Evolutionary conservation across 2,113 vertebrate species (phyloP).

Genomic region (Shinisaurus crocodilurus): DNA sequence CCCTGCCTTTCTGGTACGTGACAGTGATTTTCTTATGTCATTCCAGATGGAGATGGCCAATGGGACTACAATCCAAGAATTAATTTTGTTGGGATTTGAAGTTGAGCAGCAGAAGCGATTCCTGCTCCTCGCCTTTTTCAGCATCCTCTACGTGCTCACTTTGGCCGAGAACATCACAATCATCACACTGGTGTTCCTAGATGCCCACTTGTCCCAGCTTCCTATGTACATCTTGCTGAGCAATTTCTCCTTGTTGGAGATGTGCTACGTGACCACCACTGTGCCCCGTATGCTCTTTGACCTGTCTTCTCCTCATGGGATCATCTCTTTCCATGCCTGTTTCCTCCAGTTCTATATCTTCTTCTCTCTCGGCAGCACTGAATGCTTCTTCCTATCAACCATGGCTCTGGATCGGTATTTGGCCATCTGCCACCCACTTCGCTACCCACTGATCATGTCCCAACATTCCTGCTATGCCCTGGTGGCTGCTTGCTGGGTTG

Average conservation of each 20-base stretch:
- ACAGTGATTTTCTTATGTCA: background rate
- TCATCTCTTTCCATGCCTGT: conserved; percentile 4
- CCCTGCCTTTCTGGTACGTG: background rate
- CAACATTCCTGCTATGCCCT: background rate
- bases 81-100: conserved; percentile 1
- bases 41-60: background rate
- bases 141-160: background rate
- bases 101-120: background rate
- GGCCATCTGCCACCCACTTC: conserved; percentile 10
- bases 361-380: conserved; percentile 7
- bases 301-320: background rate
- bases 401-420: conserved; percentile 19
- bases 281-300: conserved; percentile 3
- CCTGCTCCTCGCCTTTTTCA: background rate
- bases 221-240: conserved; percentile 28
- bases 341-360: conserved; percentile 10
- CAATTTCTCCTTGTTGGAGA: conserved; percentile 29
- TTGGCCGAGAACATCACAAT: background rate
- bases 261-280: background rate
- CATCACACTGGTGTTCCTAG: background rate
- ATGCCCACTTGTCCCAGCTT: background rate
- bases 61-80: background rate
- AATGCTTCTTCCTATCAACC: conserved; percentile 17
- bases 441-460: background rate
- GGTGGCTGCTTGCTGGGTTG: background rate